These are phyloP conservation scores for Hydriomena furcata DNA, from an alignment of 2,888 invertebrate species.

Conservation along the genomic window DNA sequence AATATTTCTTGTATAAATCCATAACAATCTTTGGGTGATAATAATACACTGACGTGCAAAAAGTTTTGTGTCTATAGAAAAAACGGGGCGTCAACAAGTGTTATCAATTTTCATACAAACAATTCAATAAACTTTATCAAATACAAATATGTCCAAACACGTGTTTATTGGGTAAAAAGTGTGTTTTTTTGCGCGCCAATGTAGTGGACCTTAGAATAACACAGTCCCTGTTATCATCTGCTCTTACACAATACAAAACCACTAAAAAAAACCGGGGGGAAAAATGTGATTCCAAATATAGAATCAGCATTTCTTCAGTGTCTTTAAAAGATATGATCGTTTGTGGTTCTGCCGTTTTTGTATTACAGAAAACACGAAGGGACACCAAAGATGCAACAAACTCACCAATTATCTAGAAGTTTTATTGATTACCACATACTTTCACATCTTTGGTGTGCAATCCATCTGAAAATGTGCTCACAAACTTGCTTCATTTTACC, in stretches of 20 bases:
- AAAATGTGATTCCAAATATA: too few species aligned
- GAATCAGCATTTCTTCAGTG: not conserved
- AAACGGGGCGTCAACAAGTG: constrained; percentile 27
- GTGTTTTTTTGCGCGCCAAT: constrained; percentile 45
- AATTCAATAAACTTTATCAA: constrained; percentile 21
- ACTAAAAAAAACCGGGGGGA: constrained; percentile 15
- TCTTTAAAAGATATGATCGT: not conserved
- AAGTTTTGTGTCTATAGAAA: constrained; percentile 38
- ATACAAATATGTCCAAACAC: constrained; percentile 23
- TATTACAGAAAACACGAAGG: constrained; percentile 2
- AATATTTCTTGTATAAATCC: constrained; percentile 83
- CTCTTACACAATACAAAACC: constrained; percentile 41
- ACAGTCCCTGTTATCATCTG: constrained; percentile 55
- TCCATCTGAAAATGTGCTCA: constrained; percentile 4
- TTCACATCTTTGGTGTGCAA: constrained; percentile 28
- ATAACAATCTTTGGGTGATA: constrained; percentile 84
- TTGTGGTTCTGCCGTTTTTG: not conserved
- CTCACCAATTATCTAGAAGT: not conserved
- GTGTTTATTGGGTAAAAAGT: constrained; percentile 23
- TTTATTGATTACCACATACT: constrained; percentile 3
- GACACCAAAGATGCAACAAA: constrained; percentile 26
- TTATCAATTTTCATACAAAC: constrained; percentile 15
- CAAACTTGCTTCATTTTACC: constrained; percentile 3
- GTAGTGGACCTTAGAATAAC: constrained; percentile 70
- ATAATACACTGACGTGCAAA: constrained; percentile 57